Evolutionary conservation across 2,888 invertebrate genomes (phyloP), one percentile per base, ranked within the genome.

Genomic region (Tiliacea citrago): DNA sequence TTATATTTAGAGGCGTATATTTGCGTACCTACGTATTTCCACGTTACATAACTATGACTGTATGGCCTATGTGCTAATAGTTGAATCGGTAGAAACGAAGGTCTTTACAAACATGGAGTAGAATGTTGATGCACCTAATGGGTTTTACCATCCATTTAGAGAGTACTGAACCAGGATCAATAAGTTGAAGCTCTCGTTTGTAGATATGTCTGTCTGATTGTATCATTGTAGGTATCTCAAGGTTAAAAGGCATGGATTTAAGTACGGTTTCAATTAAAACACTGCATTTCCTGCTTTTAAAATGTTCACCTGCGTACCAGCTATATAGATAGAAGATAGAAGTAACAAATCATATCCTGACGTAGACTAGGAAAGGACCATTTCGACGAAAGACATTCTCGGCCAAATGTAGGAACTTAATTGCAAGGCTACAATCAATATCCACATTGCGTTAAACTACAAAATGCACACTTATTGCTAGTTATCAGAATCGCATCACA

Each of bases 401-500:
- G 29, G n/a, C 6, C 6, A 29, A 49, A 42, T 18, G 29, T 60
- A 49, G 3, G 13, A 58, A 49, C 21, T 8, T 51, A 24, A 45
- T 68, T 67, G 7, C 3, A 29, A 53, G 53, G 29, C 39, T 29
- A n/a, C 35, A 55, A 47, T 51, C 69, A 60, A 68, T 57, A 65
- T 65, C 47, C 49, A 70, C 61, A 58, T 71, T 79, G 18, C 66
- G 21, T 63, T 65, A 10, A 29, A 24, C 39, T 75, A 61, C 53
- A 61, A 77, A 61, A 55, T 72, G 39, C 58, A 65, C 39, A 75
- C 18, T 47, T 57, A 73, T 39, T 76, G 73, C 35, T 63, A 35
- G 58, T 75, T 75, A 75, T 77, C 68, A 74, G 65, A 77, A 73
- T 81, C 66, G 68, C 51, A 86, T 91, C 90, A 88, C 86, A 88